Conservation (phyloP, 1,140 invertebrate genomes). For the Hetaerina americana region DNA sequence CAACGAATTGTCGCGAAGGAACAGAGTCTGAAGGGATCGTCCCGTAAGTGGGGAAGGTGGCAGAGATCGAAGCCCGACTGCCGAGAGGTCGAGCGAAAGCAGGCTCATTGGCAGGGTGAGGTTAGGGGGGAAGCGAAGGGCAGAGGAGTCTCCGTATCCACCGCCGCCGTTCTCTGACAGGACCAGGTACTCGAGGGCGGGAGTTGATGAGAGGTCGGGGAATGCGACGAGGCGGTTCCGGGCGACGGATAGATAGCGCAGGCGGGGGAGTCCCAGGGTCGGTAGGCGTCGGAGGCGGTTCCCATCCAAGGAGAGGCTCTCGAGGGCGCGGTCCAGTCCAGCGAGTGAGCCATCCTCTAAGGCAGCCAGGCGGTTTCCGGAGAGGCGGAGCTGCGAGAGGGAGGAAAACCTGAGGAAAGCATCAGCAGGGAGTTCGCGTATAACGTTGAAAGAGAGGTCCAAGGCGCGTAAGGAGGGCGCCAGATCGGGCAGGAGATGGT, state of each 20-base stretch:
- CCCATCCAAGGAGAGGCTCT: not conserved
- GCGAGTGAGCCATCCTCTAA: constrained; percentile 41
- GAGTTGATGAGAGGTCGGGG: not conserved
- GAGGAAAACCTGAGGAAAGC: constrained; percentile 53
- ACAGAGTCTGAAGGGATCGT: not conserved
- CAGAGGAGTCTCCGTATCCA: not conserved
- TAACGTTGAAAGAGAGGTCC: constrained; percentile 64
- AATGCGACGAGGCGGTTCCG: not conserved
- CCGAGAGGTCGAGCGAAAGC: constrained; percentile 54
- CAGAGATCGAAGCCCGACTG: constrained; percentile 53
- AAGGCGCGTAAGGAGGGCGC: constrained; percentile 50
- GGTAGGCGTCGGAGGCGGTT: not conserved
- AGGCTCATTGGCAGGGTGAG: constrained; percentile 24
- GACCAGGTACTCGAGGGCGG: not conserved
- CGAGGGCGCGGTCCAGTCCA: constrained; percentile 31
- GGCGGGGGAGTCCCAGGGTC: not conserved
- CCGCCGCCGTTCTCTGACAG: not conserved
- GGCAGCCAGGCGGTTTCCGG: constrained; percentile 53
- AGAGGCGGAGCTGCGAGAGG: constrained; percentile 62
- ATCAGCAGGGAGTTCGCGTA: constrained; percentile 50
- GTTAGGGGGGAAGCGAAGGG: too few species aligned
- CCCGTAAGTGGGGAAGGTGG: constrained; percentile 44
- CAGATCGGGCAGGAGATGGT: constrained; percentile 48
- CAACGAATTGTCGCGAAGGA: not conserved
- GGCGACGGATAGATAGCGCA: not conserved